Conservation (phyloP, 2,888 invertebrate species). For the Eupeodes latifasciatus region DNA sequence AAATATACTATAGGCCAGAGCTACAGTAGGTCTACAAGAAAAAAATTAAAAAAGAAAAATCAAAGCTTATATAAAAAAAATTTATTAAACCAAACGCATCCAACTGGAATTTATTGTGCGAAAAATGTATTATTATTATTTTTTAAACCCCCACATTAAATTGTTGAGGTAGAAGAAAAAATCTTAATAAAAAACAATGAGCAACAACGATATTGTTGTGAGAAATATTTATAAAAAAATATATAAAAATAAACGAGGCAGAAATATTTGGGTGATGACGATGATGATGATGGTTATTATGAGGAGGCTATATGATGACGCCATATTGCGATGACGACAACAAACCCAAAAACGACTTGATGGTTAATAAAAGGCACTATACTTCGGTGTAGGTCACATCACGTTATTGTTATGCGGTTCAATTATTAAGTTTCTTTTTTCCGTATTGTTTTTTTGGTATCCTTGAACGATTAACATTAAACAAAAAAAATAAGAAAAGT, state of each 20-base stretch:
- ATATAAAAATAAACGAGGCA: constrained; percentile 48
- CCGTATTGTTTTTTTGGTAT: too few relatives aligned
- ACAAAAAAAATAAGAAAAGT: too few relatives aligned
- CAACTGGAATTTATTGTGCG: constrained; percentile 74
- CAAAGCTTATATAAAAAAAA: constrained; percentile 47
- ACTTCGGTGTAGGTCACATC: neutral
- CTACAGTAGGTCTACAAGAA: neutral
- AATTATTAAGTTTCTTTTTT: too few relatives aligned
- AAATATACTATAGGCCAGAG: neutral
- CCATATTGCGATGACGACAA: neutral
- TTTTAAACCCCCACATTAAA: constrained; percentile 16
- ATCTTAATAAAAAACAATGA: constrained; percentile 33
- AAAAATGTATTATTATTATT: constrained; percentile 51
- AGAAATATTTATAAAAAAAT: neutral
- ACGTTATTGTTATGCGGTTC: neutral
- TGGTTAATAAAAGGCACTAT: neutral
- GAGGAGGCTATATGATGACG: neutral
- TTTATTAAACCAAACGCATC: constrained; percentile 66
- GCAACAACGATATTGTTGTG: neutral
- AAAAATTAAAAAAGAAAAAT: constrained; percentile 47
- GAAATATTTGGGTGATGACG: constrained; percentile 15
- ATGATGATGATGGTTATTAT: neutral
- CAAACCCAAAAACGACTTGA: neutral
- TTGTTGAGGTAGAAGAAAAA: constrained; percentile 1
- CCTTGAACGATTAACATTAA: too few relatives aligned